Conservation (phyloP, 2,797 vertebrate species). For the Hydrolagus colliei region DNA sequence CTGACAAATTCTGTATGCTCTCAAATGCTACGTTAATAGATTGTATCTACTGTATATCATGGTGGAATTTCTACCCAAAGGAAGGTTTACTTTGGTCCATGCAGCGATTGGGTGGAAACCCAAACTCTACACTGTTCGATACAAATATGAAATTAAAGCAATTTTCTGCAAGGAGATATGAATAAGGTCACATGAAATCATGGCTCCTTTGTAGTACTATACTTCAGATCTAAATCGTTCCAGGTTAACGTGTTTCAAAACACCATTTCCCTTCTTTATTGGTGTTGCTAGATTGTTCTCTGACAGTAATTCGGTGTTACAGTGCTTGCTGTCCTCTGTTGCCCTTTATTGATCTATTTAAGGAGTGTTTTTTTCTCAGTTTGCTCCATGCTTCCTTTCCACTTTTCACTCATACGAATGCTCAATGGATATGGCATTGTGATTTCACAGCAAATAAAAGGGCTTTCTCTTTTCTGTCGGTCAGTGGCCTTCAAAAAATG, state of each 20-base stretch:
- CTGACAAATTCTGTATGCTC: no score
- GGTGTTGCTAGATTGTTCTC: neutral
- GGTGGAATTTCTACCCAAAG: no score
- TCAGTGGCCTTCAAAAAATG: neutral
- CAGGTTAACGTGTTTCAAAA: neutral
- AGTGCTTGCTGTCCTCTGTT: neutral
- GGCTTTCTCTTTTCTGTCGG: neutral
- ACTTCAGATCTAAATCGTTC: neutral
- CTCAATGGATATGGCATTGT: neutral
- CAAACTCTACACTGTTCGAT: no score
- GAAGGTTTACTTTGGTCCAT: no score
- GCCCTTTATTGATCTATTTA: neutral
- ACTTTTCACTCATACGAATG: neutral
- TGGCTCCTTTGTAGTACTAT: neutral
- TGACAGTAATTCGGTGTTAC: neutral
- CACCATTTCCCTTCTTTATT: neutral
- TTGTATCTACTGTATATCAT: no score
- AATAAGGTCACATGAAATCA: no score
- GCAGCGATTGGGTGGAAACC: no score
- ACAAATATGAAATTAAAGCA: no score
- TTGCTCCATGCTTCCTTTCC: neutral
- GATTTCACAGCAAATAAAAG: neutral
- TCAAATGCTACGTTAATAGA: no score
- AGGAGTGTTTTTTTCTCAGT: neutral
- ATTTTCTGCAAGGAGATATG: no score